Conservation (phyloP, 2,113 vertebrate species). For the Dissostichus mawsoni region DNA sequence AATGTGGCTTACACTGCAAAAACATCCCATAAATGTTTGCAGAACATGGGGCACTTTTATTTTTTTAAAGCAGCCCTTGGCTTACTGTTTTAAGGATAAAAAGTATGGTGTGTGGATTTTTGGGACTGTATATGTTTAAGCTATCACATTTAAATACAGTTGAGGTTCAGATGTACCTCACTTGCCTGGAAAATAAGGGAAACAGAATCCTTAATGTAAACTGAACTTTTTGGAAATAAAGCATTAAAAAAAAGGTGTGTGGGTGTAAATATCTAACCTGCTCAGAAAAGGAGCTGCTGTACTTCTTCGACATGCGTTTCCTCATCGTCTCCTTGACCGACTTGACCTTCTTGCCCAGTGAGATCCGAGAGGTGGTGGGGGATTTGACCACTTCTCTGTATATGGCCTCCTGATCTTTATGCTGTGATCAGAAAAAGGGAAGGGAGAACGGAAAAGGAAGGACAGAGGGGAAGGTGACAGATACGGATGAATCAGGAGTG, state of each 20-base stretch:
- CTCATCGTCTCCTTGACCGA: conserved; percentile 99
- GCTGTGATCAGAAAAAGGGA: conserved; percentile 69
- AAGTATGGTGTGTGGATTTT: conserved; percentile 18
- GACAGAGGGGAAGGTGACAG: background rate
- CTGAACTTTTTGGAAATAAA: background rate
- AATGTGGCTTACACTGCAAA: conserved; percentile 45
- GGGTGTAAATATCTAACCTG: conserved; percentile 85
- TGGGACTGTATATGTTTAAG: conserved; percentile 4
- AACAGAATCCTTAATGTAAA: background rate
- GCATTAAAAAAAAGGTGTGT: background rate
- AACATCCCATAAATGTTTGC: conserved; percentile 64
- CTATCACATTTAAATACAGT: background rate
- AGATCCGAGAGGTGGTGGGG: conserved; percentile 94
- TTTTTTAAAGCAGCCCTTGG: conserved; percentile 17
- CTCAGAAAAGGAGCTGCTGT: conserved; percentile 93
- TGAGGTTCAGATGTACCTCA: background rate
- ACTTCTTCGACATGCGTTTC: conserved; percentile 99
- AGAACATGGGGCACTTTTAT: conserved; percentile 24
- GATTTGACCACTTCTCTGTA: conserved; percentile 97
- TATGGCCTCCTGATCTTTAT: conserved; percentile 92
- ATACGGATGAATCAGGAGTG: background rate
- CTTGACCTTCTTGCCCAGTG: conserved; percentile 98
- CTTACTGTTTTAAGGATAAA: background rate
- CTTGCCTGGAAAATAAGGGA: background rate
- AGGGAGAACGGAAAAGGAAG: background rate